phyloP scores from a whole-genome alignment of 2,113 vertebrate genomes.

The Engystomops pustulosus region DNA sequence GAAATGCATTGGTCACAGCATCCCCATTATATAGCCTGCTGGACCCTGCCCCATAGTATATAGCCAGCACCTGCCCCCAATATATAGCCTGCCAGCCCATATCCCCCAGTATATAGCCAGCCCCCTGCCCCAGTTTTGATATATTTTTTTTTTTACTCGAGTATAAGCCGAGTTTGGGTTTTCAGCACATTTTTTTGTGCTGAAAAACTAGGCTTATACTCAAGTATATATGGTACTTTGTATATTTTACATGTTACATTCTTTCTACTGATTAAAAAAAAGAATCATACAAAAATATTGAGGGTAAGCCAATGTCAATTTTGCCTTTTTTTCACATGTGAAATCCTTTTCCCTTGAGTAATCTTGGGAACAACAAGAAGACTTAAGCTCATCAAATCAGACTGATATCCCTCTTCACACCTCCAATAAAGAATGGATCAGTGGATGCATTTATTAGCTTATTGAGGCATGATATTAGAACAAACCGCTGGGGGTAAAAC shows the following conservation, averaged over 20 bases:
- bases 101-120: no score
- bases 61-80: no score
- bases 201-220: no score
- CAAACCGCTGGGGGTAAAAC: constrained; percentile 29
- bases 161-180: no score
- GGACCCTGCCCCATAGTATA: no score
- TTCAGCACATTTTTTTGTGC: no score
- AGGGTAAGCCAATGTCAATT: not conserved
- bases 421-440: constrained; percentile 48
- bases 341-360: not conserved
- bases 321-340: not conserved
- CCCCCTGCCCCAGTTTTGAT: no score
- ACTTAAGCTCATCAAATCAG: constrained; percentile 43
- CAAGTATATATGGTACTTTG: no score
- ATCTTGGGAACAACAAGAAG: constrained; percentile 12
- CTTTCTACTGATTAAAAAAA: not conserved
- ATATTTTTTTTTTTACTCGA: no score
- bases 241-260: not conserved
- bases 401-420: constrained; percentile 40
- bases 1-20: no score
- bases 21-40: no score
- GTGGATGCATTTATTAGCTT: constrained; percentile 43
- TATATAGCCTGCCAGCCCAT: no score
- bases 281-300: not conserved
- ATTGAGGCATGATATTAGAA: constrained; percentile 34